Evolutionary conservation across 2,113 vertebrate species (phyloP), one percentile per base, ranked within the genome.

Genomic region (Phalacrocorax aristotelis): DNA sequence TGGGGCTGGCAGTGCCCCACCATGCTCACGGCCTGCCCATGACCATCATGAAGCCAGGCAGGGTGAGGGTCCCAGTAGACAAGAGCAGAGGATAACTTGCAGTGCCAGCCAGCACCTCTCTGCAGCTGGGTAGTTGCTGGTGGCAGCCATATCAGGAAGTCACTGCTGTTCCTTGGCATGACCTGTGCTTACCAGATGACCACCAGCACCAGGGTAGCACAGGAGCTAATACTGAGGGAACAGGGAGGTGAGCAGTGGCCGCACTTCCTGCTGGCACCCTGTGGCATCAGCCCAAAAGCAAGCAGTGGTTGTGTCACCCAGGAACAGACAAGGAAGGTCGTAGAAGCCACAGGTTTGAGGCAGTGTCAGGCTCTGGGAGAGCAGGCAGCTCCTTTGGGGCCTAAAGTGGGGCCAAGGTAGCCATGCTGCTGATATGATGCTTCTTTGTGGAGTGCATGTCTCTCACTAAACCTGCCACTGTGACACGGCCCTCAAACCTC

Each of bases 361-460:
- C 30, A 34, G 52, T 2, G 13, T 25, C 4, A 2, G 65, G 44
- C 44, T 54, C 79, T 11, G 11, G 38, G 62, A 16, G n/a, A 19
- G 32, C 57, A 44, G 26, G 40, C 13, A 51, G 48, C 11, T 22
- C 21, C 75, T 5, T 0, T 3, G 8, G 71, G 61, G 32, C 23
- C n/a, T 18, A 17, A 11, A 21, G 16, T 2, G 16, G 26, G n/a
- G 6, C 57, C 23, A 5, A 21, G 36, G 32, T 20, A 27, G 11
- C 46, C 51, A 0, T 1, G 18, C 46, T 72, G 65, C 38, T 16
- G 49, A 10, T 40, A 2, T 6, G 54, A 14, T 2, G 8, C 8
- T 42, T 3, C 36, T 57, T 4, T 8, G n/a, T 0, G 0, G 8
- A 29, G 15, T 1, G 2, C 1, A 0, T 3, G 14, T 18, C 52